Evolutionary conservation across 2,888 invertebrate genomes (phyloP).

Genomic region (Lasioglossum oenotherae): DNA sequence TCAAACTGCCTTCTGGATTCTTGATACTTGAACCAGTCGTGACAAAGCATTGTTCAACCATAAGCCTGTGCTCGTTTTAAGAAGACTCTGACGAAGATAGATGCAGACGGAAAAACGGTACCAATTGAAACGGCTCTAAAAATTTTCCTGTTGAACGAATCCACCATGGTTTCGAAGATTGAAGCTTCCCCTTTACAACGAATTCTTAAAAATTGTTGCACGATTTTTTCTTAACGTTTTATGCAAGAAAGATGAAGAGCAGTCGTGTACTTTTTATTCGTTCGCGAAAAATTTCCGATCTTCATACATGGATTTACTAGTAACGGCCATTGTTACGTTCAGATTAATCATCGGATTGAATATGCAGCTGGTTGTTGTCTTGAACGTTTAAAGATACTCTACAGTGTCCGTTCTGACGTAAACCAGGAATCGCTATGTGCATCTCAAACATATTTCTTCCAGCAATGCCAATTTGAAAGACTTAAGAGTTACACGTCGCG

Average conservation of each 20-base stretch:
- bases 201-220: no score
- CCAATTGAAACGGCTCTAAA: no score
- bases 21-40: background rate
- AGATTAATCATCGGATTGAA: background rate
- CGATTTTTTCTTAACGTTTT: no score
- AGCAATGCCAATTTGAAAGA: background rate
- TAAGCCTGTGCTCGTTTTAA: no score
- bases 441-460: background rate
- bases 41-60: background rate
- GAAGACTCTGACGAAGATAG: background rate
- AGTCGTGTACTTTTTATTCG: no score
- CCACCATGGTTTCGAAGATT: no score
- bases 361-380: background rate
- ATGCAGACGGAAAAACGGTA: background rate
- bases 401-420: background rate
- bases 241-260: no score
- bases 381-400: background rate
- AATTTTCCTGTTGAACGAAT: no score
- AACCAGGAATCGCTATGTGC: background rate
- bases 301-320: background rate
- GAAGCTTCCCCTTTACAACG: no score
- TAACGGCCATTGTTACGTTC: background rate
- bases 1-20: background rate
- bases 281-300: background rate
- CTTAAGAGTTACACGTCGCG: background rate